These are phyloP conservation scores for Euwallacea similis DNA, from an alignment of 1,140 invertebrate species.

Conservation along the genomic window DNA sequence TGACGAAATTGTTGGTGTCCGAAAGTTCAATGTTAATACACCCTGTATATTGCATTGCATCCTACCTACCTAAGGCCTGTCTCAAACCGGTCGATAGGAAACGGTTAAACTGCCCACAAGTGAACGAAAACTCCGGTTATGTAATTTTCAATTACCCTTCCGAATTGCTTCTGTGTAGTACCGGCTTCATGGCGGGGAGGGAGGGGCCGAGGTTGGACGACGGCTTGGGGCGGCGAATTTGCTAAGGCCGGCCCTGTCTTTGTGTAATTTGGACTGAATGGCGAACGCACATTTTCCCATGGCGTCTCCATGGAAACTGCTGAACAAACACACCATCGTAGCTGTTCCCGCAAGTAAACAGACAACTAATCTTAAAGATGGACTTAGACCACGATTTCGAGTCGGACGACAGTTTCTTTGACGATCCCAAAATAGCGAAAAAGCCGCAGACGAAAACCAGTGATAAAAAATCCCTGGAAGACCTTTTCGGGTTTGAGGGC, in stretches of 20 bases:
- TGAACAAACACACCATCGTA: too few relatives aligned
- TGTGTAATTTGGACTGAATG: not conserved
- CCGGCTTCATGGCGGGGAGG: slow-evolving; percentile 3
- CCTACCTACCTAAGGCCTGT: too few relatives aligned
- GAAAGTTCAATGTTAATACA: too few relatives aligned
- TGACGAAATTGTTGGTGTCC: too few relatives aligned
- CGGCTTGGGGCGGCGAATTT: too few relatives aligned
- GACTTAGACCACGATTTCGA: slow-evolving; percentile 47
- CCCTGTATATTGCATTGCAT: too few relatives aligned
- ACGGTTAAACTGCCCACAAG: too few relatives aligned
- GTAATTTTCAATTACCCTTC: not conserved
- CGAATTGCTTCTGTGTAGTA: too few relatives aligned
- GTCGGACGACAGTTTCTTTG: slow-evolving; percentile 59
- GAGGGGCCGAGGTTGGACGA: too few relatives aligned
- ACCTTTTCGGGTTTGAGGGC: slow-evolving; percentile 46
- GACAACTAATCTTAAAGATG: slow-evolving; percentile 17
- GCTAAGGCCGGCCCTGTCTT: not conserved
- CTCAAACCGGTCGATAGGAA: too few relatives aligned
- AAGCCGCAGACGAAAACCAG: slow-evolving; percentile 40
- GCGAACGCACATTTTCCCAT: not conserved
- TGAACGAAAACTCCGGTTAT: slow-evolving; percentile 17
- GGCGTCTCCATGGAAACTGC: too few relatives aligned
- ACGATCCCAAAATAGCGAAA: slow-evolving; percentile 50
- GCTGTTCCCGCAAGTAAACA: too few relatives aligned
- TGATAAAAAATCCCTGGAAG: slow-evolving; percentile 46